Evolutionary conservation across 2,797 vertebrate species (phyloP).

Genomic region (Zalophus californianus): DNA sequence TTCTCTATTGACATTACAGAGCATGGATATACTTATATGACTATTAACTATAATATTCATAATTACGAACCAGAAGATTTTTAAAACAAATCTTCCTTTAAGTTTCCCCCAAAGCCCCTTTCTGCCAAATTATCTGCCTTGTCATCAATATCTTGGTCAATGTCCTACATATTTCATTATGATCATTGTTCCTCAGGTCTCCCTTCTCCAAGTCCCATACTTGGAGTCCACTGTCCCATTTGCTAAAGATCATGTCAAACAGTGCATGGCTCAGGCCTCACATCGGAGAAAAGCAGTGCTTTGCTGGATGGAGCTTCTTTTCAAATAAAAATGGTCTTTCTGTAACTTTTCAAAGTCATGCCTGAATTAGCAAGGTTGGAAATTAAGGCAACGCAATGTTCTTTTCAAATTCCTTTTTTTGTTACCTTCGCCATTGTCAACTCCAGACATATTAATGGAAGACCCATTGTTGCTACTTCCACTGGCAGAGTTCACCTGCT

Average conservation of each 20-base stretch:
- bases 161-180: not conserved
- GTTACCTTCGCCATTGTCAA: constrained; percentile 93
- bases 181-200: not conserved
- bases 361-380: not conserved
- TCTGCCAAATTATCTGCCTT: not conserved
- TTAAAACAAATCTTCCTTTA: not conserved
- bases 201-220: not conserved
- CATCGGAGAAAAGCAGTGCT: not conserved
- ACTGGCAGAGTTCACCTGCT: constrained; percentile 93
- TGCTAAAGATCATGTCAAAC: not conserved
- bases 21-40: not conserved
- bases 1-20: not conserved
- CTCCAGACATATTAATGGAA: constrained; percentile 93
- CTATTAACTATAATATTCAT: not conserved
- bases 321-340: constrained; percentile 7
- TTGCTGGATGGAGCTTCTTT: not conserved
- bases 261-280: not conserved
- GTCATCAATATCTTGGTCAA: not conserved
- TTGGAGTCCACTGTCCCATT: not conserved
- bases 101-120: not conserved
- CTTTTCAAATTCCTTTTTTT: not conserved
- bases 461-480: constrained; percentile 89
- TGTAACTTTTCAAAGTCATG: not conserved
- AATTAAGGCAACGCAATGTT: not conserved
- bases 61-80: not conserved